These are phyloP conservation scores for Pangasianodon gigas DNA, from an alignment of 2,113 vertebrate genomes.

Conservation along the genomic window DNA sequence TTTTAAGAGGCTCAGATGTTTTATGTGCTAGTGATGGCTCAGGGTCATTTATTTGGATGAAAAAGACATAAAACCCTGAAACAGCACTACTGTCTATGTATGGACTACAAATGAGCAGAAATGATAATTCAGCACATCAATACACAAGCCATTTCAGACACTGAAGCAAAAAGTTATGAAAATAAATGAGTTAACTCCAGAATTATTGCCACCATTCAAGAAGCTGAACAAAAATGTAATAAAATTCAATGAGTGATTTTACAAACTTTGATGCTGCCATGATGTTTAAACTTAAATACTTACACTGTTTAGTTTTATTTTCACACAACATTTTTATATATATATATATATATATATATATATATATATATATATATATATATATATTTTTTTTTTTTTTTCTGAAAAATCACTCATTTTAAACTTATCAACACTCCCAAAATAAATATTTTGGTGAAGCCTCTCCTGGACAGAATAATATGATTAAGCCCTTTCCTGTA, in stretches of 20 bases:
- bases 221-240: background rate
- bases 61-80: background rate
- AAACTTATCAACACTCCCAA: background rate
- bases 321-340: background rate
- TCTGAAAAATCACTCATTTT: background rate
- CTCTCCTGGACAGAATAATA: background rate
- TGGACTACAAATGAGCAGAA: background rate
- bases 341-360: no score
- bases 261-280: background rate
- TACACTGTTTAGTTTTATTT: background rate
- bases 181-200: background rate
- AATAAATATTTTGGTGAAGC: background rate
- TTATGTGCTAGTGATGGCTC: background rate
- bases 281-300: background rate
- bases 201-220: background rate
- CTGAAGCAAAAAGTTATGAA: background rate
- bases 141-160: background rate
- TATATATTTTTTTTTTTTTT: no score
- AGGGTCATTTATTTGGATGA: background rate
- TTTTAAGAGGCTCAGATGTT: conserved; percentile 39
- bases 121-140: background rate
- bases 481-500: background rate
- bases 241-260: background rate
- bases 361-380: no score
- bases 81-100: background rate